Evolutionary conservation across 2,888 invertebrate species (phyloP), one percentile per base, ranked within the genome.

Genomic region (Amblyjoppa proteus): DNA sequence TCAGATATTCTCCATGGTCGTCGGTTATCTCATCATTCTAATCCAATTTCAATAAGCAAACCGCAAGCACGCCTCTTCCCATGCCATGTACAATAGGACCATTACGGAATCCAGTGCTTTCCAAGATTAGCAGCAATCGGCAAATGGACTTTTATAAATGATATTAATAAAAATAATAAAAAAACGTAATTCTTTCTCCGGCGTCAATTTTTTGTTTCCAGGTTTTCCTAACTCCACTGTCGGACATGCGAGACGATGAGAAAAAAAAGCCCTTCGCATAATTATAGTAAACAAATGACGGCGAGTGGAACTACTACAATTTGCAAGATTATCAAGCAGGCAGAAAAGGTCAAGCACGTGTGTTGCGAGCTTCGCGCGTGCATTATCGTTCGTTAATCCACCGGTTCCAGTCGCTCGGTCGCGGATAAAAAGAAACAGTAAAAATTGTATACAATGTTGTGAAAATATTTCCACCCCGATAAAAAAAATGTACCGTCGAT

Each of bases 1-100:
- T 70, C 25, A 83, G 83, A 83, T 83, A 28, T 61, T 75, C 28
- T 25, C 58, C 38, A 70, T 79, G 76, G 20, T 53, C 31, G 49
- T 25, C 6, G 77, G 76, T 6, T 76, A 81, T 70, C 38, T 84
- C 41, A 49, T 80, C 28, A 73, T 80, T 56, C 68, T 80, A 5
- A 45, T 80, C 20, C 80, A 80, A 73, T 73, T 73, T n/a, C 25
- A 73, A 51, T 7, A 53, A 34, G 34, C 51, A 38, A 56, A 13
- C 9, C 49, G 28, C 20, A n/a, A n/a, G n/a, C 25, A 20, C 11
- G 45, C 9, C 5, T 31, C 31, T 31, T 1, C 28, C 5, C 3
- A 51, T 7, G 70, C 6, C 49, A 51, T 20, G 31, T 25, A 20
- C 56, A 56, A 53, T 73, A 38, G 34, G 9, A 20, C 13, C n/a